A percentile compares a stretch with the other conserved stretches of the same genome.
Conservation (phyloP, 2,888 invertebrate species). For the Amphiduros pacificus region DNA sequence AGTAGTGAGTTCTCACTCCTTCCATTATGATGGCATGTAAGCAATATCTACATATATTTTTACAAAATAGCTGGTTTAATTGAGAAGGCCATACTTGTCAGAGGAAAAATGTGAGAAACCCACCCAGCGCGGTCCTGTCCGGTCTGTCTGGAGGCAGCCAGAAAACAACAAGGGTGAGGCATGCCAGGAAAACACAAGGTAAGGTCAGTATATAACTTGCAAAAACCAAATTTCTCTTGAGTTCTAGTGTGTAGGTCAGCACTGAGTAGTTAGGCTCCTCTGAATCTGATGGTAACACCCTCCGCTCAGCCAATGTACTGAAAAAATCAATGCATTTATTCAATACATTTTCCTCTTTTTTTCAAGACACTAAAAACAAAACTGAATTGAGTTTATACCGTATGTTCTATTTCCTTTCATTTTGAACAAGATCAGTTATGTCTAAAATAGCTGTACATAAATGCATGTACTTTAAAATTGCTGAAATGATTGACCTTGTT, state of each 20-base stretch:
- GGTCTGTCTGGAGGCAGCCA: constrained; percentile 33
- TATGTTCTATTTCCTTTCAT: too few relatives aligned
- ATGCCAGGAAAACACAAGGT: constrained; percentile 31
- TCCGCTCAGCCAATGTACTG: constrained; percentile 12
- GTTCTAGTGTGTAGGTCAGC: constrained; percentile 19
- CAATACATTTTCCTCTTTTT: too few relatives aligned
- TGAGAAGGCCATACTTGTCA: too few relatives aligned
- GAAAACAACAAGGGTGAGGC: constrained; percentile 30
- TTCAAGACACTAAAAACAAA: too few relatives aligned
- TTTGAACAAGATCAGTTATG: too few relatives aligned
- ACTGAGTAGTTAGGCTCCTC: constrained; percentile 17
- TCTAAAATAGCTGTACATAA: too few relatives aligned
- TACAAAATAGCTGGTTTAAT: too few relatives aligned
- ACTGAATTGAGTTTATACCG: not conserved
- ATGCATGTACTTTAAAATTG: too few relatives aligned
- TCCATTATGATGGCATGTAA: too few relatives aligned
- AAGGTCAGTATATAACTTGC: constrained; percentile 30
- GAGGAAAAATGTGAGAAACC: too few relatives aligned
- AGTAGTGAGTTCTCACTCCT: too few relatives aligned
- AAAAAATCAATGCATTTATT: constrained; percentile 19
- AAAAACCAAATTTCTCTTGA: constrained; percentile 28
- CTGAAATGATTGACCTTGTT: not conserved
- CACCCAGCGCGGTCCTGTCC: constrained; percentile 30
- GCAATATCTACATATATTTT: too few relatives aligned
- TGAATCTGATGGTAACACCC: constrained; percentile 5